Evolutionary conservation across 2,113 vertebrate genomes (phyloP), one percentile per base, ranked within the genome.

Genomic region (Sula dactylatra): DNA sequence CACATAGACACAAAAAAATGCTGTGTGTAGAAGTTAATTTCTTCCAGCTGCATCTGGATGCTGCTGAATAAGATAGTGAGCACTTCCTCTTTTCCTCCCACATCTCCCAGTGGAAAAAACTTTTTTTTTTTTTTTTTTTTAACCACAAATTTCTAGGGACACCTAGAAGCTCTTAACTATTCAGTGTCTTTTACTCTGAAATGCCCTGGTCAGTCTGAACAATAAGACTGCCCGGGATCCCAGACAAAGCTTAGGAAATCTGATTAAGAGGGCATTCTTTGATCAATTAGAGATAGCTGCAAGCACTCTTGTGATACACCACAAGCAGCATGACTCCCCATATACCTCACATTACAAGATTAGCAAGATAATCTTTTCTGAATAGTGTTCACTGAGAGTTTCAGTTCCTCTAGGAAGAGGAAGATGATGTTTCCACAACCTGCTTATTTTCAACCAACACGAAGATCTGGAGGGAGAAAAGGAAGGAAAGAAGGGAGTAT

Each of bases 41-140:
- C 66, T 95, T 96, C 78, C 94, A 97, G 94, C 91, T 95, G 94
- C 74, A 80, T 94, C 67, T 90, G 78, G 80, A 95, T 96, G 78
- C 77, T 94, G 78, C 77, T 93, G 91, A 96, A 82, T 82, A 95
- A 92, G 91, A 96, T 58, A 92, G 80, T 18, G 32, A 94, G 62
- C 50, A 70, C 67, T 89, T 95, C 88, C 88, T 95, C 66, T 87
- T 92, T 81, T 88, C 81, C 66, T 93, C 89, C 70, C 88, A 97
- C 86, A 82, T 61, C 54, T 94, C 81, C 52, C 95, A 93, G 58
- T 82, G 83, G 86, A 91, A 72, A 61, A 32, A 40, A 49, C 44
- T 18, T 21, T 27, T 6, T 25, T 16, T 36, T 70, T 36, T 70
- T 34, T 54, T 54, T 74, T 70, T 91, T 80, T 87, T 67, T 3